Conservation (phyloP, 2,888 invertebrate genomes). For the Epinotia bilunana region DNA sequence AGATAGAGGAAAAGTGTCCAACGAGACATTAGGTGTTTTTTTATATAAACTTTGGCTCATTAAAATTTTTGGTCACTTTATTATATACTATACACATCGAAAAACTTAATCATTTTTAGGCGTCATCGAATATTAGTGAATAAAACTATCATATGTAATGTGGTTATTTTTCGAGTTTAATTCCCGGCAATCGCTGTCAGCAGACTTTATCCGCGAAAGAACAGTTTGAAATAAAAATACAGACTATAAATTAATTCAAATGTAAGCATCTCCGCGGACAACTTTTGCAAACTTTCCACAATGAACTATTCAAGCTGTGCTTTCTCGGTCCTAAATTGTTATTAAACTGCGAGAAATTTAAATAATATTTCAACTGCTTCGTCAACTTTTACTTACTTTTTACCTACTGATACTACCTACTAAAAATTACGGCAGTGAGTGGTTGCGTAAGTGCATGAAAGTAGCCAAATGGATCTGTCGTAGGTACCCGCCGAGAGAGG, state of each 20-base stretch:
- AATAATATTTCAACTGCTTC: conserved; percentile 42
- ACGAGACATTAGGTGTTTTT: too few species aligned
- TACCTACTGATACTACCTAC: conserved; percentile 2
- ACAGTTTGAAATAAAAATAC: conserved; percentile 7
- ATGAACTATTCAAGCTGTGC: conserved; percentile 45
- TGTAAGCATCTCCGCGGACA: conserved; percentile 43
- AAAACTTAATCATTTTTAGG: not conserved
- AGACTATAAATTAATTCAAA: conserved; percentile 43
- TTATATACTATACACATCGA: too few species aligned
- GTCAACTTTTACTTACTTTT: conserved; percentile 28
- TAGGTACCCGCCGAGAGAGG: not conserved
- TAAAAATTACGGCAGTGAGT: not conserved
- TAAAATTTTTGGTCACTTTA: too few species aligned
- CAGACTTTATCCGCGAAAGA: conserved; percentile 16
- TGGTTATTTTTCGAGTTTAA: not conserved
- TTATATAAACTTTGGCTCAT: too few species aligned
- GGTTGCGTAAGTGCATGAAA: conserved; percentile 1
- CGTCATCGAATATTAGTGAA: not conserved
- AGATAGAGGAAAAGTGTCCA: too few species aligned
- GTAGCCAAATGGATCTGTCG: not conserved
- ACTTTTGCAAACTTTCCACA: conserved; percentile 40
- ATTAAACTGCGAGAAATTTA: conserved; percentile 43
- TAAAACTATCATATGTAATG: not conserved
- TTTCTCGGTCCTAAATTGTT: conserved; percentile 43
- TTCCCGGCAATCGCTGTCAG: not conserved